Base-by-base conservation (phyloP, 2,113 vertebrate genomes). In the Hemichromis elongatus region DNA sequence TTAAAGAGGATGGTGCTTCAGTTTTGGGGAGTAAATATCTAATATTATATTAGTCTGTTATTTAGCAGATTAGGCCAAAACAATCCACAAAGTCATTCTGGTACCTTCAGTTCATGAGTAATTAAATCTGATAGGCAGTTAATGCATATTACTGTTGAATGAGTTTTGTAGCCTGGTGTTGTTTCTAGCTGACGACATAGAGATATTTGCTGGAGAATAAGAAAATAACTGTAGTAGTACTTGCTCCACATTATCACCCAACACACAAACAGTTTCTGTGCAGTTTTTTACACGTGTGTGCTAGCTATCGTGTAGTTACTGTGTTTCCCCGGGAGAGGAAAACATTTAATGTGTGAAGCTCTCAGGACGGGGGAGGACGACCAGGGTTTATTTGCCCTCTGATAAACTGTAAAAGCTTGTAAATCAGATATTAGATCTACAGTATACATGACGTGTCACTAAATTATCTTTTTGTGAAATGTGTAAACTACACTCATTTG, bases 171-270 rank as follows among this genome's bases (percentile, higher is more conserved):
- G 33, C 33, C 19, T 40, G 19, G 19, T 37, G 61, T 66, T 40
- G 61, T 37, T 66, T 40, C 61, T 19, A 13, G 61, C 33, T 40
- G 11, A 66, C 8, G 35, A 8, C 37, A 6, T 16, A 8, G 13
- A 45, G 40, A 0, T 1, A 70, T 45, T 70, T 26, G 13, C 0
- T 70, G 5, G 9, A 3, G 21, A 70, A 26, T 45, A 0, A 0
- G 2, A 70, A 68, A 68, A 40, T 68, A 42, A 61, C 57, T 19
- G 30, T 30, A 61, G 28, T 63, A 37, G 33, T 2, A 21, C 33
- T 21, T 21, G 59, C 59, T 37, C 11, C 13, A 9, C 59, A 8
- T 37, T 2, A 66, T 66, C 59, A 66, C 33, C 33, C 33, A 21
- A 9, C 13, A 70, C 37, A 9, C 21, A 70, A 70, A 70, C n/a